These are phyloP conservation scores for Picathartes gymnocephalus DNA, from an alignment of 2,113 vertebrate species.

Conservation along the genomic window DNA sequence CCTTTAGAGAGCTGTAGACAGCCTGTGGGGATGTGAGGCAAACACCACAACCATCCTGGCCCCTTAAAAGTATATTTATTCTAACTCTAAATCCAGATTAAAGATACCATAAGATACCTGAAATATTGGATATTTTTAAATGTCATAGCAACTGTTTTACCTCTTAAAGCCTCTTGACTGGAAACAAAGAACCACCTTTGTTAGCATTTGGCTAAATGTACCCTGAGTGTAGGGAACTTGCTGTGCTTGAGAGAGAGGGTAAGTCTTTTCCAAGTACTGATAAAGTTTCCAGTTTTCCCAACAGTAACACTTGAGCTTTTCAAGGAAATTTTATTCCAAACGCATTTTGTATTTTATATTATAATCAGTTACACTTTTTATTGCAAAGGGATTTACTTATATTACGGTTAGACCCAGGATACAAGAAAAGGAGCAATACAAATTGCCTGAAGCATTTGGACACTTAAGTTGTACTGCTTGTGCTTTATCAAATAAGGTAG, in stretches of 20 bases:
- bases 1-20: background rate
- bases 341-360: background rate
- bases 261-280: background rate
- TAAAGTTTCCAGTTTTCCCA: background rate
- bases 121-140: background rate
- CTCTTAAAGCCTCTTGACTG: background rate
- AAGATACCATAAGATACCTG: background rate
- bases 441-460: background rate
- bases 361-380: background rate
- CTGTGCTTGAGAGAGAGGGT: background rate
- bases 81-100: background rate
- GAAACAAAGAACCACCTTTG: background rate
- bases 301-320: background rate
- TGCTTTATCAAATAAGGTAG: background rate
- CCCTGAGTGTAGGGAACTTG: background rate
- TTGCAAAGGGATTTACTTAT: constrained; percentile 11
- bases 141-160: background rate
- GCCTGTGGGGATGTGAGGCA: background rate
- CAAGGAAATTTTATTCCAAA: background rate
- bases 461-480: background rate
- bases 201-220: background rate
- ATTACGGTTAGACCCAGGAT: background rate
- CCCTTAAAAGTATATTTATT: background rate
- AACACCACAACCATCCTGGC: background rate
- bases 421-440: background rate